Conservation (phyloP, 1,140 invertebrate species). For the Melanaphis sacchari region DNA sequence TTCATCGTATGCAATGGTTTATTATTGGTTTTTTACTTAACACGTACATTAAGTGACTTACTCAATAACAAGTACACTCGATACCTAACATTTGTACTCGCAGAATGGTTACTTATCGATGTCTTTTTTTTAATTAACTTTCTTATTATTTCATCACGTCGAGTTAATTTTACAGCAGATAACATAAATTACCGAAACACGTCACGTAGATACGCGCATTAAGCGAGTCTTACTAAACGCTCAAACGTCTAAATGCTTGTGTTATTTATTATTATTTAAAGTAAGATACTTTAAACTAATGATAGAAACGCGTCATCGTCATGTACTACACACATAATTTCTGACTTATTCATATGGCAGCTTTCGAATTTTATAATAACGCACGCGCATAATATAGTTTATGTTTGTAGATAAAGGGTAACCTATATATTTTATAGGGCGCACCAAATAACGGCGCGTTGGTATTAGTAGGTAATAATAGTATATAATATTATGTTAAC, state of each 20-base stretch:
- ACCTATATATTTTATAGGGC: background rate
- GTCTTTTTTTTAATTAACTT: background rate
- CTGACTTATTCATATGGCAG: background rate
- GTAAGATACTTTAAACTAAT: background rate
- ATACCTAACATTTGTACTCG: background rate
- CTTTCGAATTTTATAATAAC: background rate
- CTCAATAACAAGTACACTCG: background rate
- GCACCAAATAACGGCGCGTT: background rate
- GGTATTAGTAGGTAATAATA: background rate
- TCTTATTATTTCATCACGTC: background rate
- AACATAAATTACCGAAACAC: background rate
- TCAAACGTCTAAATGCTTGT: background rate
- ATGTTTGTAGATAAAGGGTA: background rate
- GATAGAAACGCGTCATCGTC: background rate
- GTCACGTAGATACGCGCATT: background rate
- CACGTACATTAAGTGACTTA: background rate
- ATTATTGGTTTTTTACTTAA: background rate
- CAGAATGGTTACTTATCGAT: background rate
- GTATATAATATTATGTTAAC: background rate
- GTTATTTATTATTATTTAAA: constrained; percentile 1
- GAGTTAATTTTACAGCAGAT: background rate
- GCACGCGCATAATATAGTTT: too few species aligned
- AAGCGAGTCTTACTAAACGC: background rate
- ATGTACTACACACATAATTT: background rate
- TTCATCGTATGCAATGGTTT: background rate